Evolutionary conservation across 2,888 invertebrate species (phyloP).

Genomic region (Drosophila falleni): DNA sequence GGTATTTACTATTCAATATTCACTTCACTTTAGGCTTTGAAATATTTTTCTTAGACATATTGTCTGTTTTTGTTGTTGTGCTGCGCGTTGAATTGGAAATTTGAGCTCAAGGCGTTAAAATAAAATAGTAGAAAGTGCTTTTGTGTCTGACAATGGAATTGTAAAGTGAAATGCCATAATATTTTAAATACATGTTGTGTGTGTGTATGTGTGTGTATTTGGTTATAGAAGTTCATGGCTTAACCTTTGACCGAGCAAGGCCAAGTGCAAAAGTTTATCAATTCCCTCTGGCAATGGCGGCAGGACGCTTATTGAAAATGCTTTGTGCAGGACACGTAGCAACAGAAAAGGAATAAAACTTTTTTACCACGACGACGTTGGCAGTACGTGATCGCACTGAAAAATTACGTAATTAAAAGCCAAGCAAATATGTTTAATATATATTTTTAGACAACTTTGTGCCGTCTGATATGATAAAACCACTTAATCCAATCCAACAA

Average conservation of each 20-base stretch:
- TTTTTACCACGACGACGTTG: slow-evolving; percentile 47
- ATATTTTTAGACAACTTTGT: slow-evolving; percentile 42
- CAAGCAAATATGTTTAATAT: slow-evolving; percentile 34
- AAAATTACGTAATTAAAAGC: slow-evolving; percentile 76
- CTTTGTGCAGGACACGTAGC: slow-evolving; percentile 72
- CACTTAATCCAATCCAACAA: slow-evolving; percentile 73
- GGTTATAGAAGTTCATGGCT: slow-evolving; percentile 9
- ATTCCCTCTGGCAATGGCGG: slow-evolving; percentile 59
- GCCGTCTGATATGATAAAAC: slow-evolving; percentile 71
- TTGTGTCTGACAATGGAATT: slow-evolving; percentile 24
- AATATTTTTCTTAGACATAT: neutral
- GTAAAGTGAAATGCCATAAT: slow-evolving; percentile 55
- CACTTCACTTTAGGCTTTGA: neutral
- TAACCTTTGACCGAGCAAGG: slow-evolving; percentile 63
- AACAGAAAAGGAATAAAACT: slow-evolving; percentile 60
- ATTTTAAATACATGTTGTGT: slow-evolving; percentile 41
- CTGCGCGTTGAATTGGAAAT: slow-evolving; percentile 39
- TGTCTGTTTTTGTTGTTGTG: slow-evolving; percentile 10
- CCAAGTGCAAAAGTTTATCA: slow-evolving; percentile 76
- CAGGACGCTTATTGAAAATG: slow-evolving; percentile 72
- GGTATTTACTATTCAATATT: neutral
- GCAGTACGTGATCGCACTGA: slow-evolving; percentile 64
- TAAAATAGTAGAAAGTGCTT: slow-evolving; percentile 18
- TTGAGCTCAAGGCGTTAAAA: slow-evolving; percentile 13
- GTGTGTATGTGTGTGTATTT: slow-evolving; percentile 5